Percentiles rank a stretch among this genome's conserved stretches.
phyloP scores from a whole-genome alignment of 2,797 vertebrate species.

The Poecilia wingei region DNA sequence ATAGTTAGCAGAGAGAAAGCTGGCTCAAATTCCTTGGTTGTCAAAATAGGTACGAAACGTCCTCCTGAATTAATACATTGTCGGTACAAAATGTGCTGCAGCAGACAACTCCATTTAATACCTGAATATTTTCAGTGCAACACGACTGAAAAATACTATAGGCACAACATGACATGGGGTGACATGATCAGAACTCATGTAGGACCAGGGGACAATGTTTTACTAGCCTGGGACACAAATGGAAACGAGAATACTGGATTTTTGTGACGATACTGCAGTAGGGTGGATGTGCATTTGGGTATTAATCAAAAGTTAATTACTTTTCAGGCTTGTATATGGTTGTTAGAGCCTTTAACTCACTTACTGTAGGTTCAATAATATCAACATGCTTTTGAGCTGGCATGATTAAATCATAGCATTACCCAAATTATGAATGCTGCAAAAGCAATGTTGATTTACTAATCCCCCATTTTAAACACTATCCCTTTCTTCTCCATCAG shows the following conservation, averaged over 20 bases:
- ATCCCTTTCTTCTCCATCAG: background rate
- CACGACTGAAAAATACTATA: background rate
- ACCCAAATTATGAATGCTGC: background rate
- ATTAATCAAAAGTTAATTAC: background rate
- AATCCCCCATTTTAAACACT: background rate
- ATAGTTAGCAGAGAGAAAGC: background rate
- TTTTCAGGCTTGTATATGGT: background rate
- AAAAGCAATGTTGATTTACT: background rate
- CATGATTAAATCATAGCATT: background rate
- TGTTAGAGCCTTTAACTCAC: background rate
- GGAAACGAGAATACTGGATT: background rate
- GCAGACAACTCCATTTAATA: background rate
- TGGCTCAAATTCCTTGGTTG: background rate
- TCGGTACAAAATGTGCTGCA: background rate
- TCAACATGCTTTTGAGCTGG: background rate
- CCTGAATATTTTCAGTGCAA: background rate
- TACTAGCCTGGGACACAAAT: background rate
- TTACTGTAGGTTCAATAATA: background rate
- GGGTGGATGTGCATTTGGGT: background rate
- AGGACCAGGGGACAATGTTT: background rate
- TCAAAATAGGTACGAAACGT: background rate
- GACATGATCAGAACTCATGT: background rate
- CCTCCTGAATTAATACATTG: background rate
- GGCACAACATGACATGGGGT: background rate
- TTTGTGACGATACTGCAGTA: background rate